These are phyloP conservation scores for Myotis daubentonii DNA, from an alignment of 2,797 vertebrate species.

Conservation along the genomic window DNA sequence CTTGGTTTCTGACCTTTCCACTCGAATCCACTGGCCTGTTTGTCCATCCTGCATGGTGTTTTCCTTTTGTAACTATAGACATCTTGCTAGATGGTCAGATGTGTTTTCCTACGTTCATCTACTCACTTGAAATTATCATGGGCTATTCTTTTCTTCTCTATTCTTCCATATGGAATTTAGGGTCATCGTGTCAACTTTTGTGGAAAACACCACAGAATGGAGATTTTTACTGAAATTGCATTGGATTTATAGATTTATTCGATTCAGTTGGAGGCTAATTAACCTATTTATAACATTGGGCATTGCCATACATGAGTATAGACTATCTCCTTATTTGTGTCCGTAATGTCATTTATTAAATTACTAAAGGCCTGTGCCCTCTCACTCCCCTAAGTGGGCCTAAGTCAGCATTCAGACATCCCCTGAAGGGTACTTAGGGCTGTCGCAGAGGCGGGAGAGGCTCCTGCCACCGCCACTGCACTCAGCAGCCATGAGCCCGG, in stretches of 20 bases:
- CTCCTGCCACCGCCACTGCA: too few species aligned
- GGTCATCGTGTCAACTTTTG: background rate
- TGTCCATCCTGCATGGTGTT: background rate
- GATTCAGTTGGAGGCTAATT: background rate
- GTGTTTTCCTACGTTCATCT: background rate
- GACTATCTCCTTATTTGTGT: background rate
- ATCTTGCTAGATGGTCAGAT: background rate
- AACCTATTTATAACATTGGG: background rate
- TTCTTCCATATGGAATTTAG: background rate
- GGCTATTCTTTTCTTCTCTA: background rate
- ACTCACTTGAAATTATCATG: background rate
- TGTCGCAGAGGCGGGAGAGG: too few species aligned
- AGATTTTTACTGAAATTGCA: background rate
- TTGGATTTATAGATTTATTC: background rate
- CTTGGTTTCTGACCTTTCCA: background rate
- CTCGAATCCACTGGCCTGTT: background rate
- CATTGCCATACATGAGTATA: background rate
- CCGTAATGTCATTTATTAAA: background rate
- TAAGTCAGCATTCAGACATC: too few species aligned
- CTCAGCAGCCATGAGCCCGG: too few species aligned
- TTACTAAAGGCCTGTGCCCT: background rate
- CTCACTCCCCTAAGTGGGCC: too few species aligned
- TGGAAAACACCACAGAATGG: background rate
- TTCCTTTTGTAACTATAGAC: background rate
- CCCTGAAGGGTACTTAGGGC: too few species aligned